Conservation (phyloP, 1,140 invertebrate genomes). For the Sitodiplosis mosellana region DNA sequence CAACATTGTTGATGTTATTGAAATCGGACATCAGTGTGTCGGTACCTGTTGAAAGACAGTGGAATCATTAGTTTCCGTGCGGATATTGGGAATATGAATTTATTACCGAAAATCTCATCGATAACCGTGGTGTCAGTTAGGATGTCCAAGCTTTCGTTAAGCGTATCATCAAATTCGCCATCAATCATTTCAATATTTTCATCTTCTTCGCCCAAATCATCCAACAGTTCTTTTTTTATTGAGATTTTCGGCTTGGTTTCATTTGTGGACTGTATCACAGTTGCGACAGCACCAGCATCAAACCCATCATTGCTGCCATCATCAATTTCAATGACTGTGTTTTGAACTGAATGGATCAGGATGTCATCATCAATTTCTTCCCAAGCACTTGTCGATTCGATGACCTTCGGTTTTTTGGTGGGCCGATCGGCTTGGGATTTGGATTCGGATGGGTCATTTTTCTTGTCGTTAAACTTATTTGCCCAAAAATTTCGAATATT, state of each 20-base stretch:
- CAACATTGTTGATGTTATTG: conserved; percentile 1
- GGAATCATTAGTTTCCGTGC: conserved; percentile 6
- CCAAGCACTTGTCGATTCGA: too few species aligned
- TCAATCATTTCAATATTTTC: conserved; percentile 20
- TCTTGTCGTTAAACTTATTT: not conserved
- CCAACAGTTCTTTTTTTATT: conserved; percentile 20
- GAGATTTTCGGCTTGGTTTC: conserved; percentile 1
- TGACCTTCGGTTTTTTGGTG: not conserved
- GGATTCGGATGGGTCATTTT: not conserved
- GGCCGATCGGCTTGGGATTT: not conserved
- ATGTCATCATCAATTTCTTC: conserved; percentile 7
- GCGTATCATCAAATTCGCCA: conserved; percentile 17
- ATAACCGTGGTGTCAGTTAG: conserved; percentile 14
- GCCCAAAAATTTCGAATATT: not conserved
- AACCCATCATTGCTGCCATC: conserved; percentile 8
- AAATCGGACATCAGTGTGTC: not conserved
- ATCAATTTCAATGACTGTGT: conserved; percentile 7
- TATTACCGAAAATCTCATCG: conserved; percentile 15
- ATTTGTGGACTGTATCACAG: conserved; percentile 3
- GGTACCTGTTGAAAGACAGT: conserved; percentile 6
- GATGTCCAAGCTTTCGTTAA: not conserved
- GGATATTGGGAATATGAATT: conserved; percentile 11
- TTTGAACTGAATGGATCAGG: conserved; percentile 4
- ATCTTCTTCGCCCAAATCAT: conserved; percentile 4
- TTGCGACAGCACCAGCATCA: not conserved